Base-by-base conservation (phyloP, 2,113 vertebrate species). In the Varanus komodoensis region DNA sequence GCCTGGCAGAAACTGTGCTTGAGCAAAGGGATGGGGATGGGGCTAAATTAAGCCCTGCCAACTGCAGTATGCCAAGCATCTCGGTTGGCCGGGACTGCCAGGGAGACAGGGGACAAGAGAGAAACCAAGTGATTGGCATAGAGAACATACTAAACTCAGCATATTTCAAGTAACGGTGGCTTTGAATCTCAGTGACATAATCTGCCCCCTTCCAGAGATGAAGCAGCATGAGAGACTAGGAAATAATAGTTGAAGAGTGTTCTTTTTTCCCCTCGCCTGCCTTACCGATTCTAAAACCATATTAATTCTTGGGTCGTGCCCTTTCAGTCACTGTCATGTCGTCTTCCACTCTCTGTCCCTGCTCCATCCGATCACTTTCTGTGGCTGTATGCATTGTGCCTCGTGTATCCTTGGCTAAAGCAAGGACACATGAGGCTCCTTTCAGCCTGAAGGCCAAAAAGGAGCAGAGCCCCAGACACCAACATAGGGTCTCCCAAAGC, bases 101-200 rank as follows among this genome's bases (percentile, higher is more conserved):
- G 61, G 75, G 29, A 87, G 17, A 52, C 79, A 64, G 29, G 21
- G 57, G 77, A 29, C 11, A 68, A 80, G 27, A 79, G 57, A 80
- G 77, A 68, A 87, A 80, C n/a, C 38, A 50, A 79, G 61, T 52
- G 61, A 64, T 79, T 87, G 44, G 61, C 75, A 87, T n/a, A 87
- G 15, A 87, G 61, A 87, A 80, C 6, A 17, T 68, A 50, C 9
- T 23, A 80, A 79, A 80, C 44, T 34, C 32, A 23, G 9, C 44
- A n/a, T 87, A 80, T 87, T 87, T 19, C 61, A 38, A 68, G 29
- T 68, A 50, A 61, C 17, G 29, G 34, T 69, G 34, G 38, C 38
- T 87, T n/a, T 79, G 86, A 87, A 48, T 77, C 34, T 67, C 86
- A 86, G 12, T 25, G 69, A 86, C 50, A 68, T 29, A 80, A 67